phyloP scores from a whole-genome alignment of 2,888 invertebrate genomes.

The Saturnia pavonia region DNA sequence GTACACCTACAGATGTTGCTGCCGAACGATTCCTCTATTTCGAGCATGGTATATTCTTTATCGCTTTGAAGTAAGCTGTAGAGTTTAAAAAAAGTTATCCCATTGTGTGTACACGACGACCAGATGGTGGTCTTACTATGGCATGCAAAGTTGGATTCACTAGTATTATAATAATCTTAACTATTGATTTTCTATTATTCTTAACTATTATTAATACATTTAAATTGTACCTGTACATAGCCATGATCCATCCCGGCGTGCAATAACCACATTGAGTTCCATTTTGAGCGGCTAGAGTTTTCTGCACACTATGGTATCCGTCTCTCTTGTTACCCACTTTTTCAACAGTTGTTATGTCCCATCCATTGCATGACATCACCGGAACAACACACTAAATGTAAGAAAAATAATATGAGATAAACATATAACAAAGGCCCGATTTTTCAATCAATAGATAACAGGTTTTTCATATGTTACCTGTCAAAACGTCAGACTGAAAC shows the following conservation, averaged over 20 bases:
- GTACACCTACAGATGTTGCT: conserved; percentile 89
- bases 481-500: too few relatives aligned
- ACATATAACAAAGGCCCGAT: too few relatives aligned
- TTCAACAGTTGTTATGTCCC: conserved; percentile 87
- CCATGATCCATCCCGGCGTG: conserved; percentile 89
- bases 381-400: conserved; percentile 81
- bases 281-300: conserved; percentile 81
- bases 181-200: too few relatives aligned
- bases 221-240: conserved; percentile 80
- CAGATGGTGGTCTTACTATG: not conserved
- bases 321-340: conserved; percentile 81
- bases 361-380: conserved; percentile 83
- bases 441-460: too few relatives aligned
- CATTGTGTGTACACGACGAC: not conserved
- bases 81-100: conserved; percentile 15
- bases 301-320: conserved; percentile 86
- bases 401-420: not conserved
- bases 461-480: too few relatives aligned
- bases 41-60: conserved; percentile 77
- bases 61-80: conserved; percentile 61
- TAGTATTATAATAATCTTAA: not conserved
- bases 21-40: conserved; percentile 86
- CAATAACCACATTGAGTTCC: conserved; percentile 89
- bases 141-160: not conserved
- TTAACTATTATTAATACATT: not conserved